Conservation (phyloP, 2,113 vertebrate species). For the Eclectus roratus region DNA sequence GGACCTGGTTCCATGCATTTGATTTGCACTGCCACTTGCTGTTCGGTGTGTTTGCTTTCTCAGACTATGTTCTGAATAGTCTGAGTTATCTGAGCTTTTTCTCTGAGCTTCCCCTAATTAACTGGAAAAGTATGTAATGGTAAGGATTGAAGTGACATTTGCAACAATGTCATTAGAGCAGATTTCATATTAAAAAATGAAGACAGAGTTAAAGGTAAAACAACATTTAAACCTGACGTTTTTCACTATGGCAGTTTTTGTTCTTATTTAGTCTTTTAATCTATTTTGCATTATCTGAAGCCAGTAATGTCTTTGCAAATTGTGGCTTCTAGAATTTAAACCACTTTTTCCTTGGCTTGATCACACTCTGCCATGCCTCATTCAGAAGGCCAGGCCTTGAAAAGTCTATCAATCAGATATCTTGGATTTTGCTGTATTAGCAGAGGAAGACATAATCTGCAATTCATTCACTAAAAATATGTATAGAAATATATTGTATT, state of each 20-base stretch:
- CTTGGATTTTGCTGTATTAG: neutral
- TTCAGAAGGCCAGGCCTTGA: neutral
- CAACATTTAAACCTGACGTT: neutral
- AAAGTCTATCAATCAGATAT: neutral
- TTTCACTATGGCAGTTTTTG: neutral
- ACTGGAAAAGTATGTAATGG: neutral
- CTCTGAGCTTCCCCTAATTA: neutral
- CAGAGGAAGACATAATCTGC: neutral
- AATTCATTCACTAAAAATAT: neutral
- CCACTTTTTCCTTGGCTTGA: neutral
- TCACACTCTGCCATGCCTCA: neutral
- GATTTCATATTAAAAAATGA: neutral
- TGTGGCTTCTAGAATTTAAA: neutral
- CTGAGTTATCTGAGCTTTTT: neutral
- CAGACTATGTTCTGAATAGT: neutral
- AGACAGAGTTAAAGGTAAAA: neutral
- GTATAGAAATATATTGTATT: neutral
- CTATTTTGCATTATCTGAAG: neutral
- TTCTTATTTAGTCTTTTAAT: neutral
- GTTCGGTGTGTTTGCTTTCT: neutral
- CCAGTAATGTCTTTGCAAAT: neutral
- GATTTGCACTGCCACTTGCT: neutral
- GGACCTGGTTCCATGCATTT: neutral
- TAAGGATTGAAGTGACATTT: neutral
- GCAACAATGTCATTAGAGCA: neutral